phyloP scores from a whole-genome alignment of 2,888 invertebrate genomes.

The Allolobophora icterica region DNA sequence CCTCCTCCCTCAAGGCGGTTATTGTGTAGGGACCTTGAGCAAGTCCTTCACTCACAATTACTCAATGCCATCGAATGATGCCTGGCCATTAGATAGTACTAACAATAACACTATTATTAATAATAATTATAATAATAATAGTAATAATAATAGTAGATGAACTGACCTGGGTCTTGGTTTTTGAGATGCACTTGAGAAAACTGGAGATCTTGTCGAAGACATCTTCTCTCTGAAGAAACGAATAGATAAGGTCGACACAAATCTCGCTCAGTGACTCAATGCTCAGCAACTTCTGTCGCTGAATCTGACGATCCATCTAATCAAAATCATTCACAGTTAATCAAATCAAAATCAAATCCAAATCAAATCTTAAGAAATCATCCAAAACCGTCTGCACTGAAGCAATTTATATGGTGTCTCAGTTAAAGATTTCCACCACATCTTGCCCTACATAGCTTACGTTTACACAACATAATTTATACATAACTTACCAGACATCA shows the following conservation, averaged over 20 bases:
- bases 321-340: background rate
- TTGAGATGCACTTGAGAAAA: conserved; percentile 74
- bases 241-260: conserved; percentile 75
- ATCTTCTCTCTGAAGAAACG: conserved; percentile 75
- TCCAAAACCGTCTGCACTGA: background rate
- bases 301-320: background rate
- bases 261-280: conserved; percentile 75
- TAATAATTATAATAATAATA: too few species aligned
- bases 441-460: too few species aligned
- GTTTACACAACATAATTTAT: too few species aligned
- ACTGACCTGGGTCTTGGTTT: conserved; percentile 69
- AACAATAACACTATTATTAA: too few species aligned
- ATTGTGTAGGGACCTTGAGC: too few species aligned
- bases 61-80: too few species aligned
- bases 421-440: too few species aligned
- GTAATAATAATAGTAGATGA: background rate
- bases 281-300: conserved; percentile 64
- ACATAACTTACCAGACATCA: too few species aligned
- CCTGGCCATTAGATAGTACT: too few species aligned
- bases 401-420: background rate
- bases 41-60: too few species aligned
- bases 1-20: too few species aligned
- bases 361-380: background rate
- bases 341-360: background rate
- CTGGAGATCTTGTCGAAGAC: conserved; percentile 72